Evolutionary conservation across 2,888 invertebrate species (phyloP).

Genomic region (Helicoverpa assulta): DNA sequence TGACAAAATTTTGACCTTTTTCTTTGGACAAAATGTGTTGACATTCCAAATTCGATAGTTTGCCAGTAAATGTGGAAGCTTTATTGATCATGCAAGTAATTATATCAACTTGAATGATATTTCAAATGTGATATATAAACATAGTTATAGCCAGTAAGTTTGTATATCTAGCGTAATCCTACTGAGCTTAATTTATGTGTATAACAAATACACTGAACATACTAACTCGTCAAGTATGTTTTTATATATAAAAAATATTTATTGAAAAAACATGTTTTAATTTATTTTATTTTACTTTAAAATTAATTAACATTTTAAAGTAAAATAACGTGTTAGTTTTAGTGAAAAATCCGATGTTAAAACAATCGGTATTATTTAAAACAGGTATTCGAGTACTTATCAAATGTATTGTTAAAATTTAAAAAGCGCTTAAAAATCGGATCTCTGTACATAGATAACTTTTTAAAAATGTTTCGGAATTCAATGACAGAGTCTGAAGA

Average conservation of each 20-base stretch:
- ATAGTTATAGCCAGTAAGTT: slow-evolving; percentile 80
- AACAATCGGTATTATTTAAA: slow-evolving; percentile 74
- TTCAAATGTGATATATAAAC: slow-evolving; percentile 89
- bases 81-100: slow-evolving; percentile 79
- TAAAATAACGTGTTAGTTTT: slow-evolving; percentile 76
- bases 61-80: slow-evolving; percentile 76
- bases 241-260: slow-evolving; percentile 76
- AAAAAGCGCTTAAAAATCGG: slow-evolving; percentile 62
- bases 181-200: slow-evolving; percentile 72
- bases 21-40: slow-evolving; percentile 60
- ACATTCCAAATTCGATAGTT: slow-evolving; percentile 79
- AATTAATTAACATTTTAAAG: slow-evolving; percentile 69
- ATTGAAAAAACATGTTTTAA: slow-evolving; percentile 78
- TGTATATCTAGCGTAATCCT: slow-evolving; percentile 71
- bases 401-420: slow-evolving; percentile 49
- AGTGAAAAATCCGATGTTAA: slow-evolving; percentile 77
- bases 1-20: slow-evolving; percentile 49
- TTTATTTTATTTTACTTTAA: slow-evolving; percentile 78
- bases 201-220: slow-evolving; percentile 71
- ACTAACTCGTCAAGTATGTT: slow-evolving; percentile 74
- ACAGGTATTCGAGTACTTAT: slow-evolving; percentile 69
- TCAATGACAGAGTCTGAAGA: slow-evolving; percentile 66
- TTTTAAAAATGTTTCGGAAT: slow-evolving; percentile 56
- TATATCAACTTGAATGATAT: slow-evolving; percentile 84
- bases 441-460: slow-evolving; percentile 63